phyloP scores from a whole-genome alignment of 2,888 invertebrate species.

The Lepidochrysops patricia region DNA sequence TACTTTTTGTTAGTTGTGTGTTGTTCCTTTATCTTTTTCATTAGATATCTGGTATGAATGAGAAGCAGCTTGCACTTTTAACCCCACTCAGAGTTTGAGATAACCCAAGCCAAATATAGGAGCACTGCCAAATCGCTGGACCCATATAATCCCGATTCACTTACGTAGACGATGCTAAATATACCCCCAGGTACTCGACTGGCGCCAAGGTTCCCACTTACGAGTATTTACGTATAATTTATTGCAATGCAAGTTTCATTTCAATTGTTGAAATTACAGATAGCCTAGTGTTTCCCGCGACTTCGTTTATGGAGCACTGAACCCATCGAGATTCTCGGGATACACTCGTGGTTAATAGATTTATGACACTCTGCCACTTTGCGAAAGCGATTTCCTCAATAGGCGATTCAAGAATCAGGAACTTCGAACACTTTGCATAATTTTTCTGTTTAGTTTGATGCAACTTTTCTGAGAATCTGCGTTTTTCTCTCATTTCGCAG shows the following conservation, averaged over 20 bases:
- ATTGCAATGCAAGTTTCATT: conserved; percentile 3
- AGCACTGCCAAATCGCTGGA: not conserved
- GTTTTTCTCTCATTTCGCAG: not conserved
- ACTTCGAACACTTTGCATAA: not conserved
- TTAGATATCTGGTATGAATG: too few species aligned
- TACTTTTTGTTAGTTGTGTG: too few species aligned
- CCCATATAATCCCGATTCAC: not conserved
- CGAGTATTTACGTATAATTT: conserved; percentile 9
- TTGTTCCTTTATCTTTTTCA: too few species aligned
- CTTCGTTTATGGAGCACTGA: not conserved
- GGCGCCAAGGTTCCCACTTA: conserved; percentile 12
- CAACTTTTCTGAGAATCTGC: not conserved
- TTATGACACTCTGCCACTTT: not conserved
- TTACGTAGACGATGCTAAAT: not conserved
- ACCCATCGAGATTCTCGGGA: not conserved
- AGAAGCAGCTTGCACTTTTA: too few species aligned
- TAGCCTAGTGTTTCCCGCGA: not conserved
- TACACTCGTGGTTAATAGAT: not conserved
- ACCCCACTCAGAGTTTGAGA: not conserved
- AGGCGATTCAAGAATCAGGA: not conserved
- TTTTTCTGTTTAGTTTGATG: not conserved
- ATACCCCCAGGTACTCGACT: not conserved
- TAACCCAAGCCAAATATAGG: not conserved
- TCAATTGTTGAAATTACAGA: not conserved
- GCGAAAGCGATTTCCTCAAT: not conserved